A percentile compares a stretch with the other conserved stretches of the same genome.
Conservation (phyloP, 2,113 vertebrate species). For the Arothron firmamentum region DNA sequence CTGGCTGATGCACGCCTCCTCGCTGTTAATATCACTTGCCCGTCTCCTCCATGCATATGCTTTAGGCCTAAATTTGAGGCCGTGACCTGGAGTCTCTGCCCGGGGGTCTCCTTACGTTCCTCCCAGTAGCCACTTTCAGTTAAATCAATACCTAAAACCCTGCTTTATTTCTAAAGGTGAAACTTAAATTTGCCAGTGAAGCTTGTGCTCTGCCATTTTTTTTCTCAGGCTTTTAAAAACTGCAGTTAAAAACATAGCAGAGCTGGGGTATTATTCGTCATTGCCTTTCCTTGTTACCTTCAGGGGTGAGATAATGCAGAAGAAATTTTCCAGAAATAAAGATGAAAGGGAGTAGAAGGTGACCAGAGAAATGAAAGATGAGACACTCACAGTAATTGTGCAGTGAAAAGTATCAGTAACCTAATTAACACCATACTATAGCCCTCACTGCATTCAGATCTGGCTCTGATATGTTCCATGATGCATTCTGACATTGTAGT, state of each 20-base stretch:
- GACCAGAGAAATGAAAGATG: slow-evolving; percentile 48
- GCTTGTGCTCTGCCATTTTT: slow-evolving; percentile 25
- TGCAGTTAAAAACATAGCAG: neutral
- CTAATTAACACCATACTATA: slow-evolving; percentile 65
- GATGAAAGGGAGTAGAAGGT: slow-evolving; percentile 30
- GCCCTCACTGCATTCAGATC: slow-evolving; percentile 58
- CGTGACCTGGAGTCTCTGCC: slow-evolving; percentile 38
- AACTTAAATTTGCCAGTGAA: slow-evolving; percentile 62
- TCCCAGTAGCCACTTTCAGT: slow-evolving; percentile 25
- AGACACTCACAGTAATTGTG: slow-evolving; percentile 65
- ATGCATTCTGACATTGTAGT: slow-evolving; percentile 62
- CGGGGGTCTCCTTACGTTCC: slow-evolving; percentile 44
- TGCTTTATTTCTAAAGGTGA: slow-evolving; percentile 50
- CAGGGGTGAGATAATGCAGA: neutral
- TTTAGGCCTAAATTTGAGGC: slow-evolving; percentile 29
- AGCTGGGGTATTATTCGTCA: neutral
- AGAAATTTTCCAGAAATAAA: slow-evolving; percentile 9
- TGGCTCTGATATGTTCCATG: slow-evolving; percentile 61
- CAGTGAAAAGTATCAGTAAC: slow-evolving; percentile 65
- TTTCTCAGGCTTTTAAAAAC: neutral
- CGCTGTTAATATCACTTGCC: slow-evolving; percentile 34
- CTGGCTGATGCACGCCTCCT: slow-evolving; percentile 46
- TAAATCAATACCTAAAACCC: slow-evolving; percentile 62
- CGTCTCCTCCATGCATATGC: too few relatives aligned
- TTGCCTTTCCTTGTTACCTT: neutral